Percentiles rank a stretch among this genome's conserved stretches.
These are phyloP conservation scores for Synanthedon andrenaeformis DNA, from an alignment of 2,888 invertebrate genomes.

Conservation along the genomic window DNA sequence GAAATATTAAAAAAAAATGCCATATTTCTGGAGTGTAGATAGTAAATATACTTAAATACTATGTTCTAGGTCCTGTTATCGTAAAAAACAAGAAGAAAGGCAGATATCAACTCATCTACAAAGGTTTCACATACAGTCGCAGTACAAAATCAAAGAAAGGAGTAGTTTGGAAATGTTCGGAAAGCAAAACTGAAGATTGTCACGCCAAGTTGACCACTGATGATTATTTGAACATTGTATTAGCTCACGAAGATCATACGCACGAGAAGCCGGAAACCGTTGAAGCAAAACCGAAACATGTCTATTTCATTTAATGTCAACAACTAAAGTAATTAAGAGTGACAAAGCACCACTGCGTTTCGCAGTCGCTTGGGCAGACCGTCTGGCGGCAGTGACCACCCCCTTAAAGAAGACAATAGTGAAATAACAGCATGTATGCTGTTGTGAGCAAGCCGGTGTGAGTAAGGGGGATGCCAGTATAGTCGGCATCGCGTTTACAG, in stretches of 20 bases:
- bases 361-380: too few species aligned
- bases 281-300: conserved; percentile 43
- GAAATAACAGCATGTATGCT: too few species aligned
- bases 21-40: too few species aligned
- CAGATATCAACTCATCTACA: conserved; percentile 36
- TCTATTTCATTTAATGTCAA: conserved; percentile 37
- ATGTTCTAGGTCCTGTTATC: conserved; percentile 44
- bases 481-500: too few species aligned
- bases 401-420: too few species aligned
- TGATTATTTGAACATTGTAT: conserved; percentile 38
- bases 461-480: too few species aligned
- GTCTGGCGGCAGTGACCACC: too few species aligned
- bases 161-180: conserved; percentile 49
- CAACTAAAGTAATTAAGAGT: conserved; percentile 9
- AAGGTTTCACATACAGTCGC: conserved; percentile 33
- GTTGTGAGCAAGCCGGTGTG: too few species aligned
- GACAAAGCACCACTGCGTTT: too few species aligned
- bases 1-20: too few species aligned
- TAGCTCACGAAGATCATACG: conserved; percentile 29
- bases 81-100: conserved; percentile 41
- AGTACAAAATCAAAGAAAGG: conserved; percentile 53
- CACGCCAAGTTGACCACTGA: conserved; percentile 42
- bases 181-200: conserved; percentile 41
- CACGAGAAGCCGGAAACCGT: conserved; percentile 25
- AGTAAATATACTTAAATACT: neutral